A percentile compares a stretch with the other conserved stretches of the same genome.
These are phyloP conservation scores for Pitta sordida DNA, from an alignment of 2,113 vertebrate genomes.

Conservation along the genomic window DNA sequence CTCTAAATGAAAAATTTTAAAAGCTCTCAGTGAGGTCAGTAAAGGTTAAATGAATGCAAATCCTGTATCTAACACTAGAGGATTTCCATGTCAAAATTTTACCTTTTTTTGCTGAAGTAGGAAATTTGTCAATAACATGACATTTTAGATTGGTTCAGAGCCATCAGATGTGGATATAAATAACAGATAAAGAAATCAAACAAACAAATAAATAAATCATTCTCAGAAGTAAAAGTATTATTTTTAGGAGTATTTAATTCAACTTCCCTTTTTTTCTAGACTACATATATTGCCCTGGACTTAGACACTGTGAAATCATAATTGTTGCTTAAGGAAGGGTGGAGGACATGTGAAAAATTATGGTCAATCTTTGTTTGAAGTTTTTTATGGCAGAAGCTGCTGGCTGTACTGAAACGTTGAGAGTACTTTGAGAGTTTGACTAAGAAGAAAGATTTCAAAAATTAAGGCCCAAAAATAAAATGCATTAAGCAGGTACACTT, in stretches of 20 bases:
- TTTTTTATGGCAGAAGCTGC: not conserved
- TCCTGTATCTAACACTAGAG: not conserved
- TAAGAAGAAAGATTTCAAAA: not conserved
- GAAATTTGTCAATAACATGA: not conserved
- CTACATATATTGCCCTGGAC: not conserved
- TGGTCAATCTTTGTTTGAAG: not conserved
- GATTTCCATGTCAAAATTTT: not conserved
- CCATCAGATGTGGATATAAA: not conserved
- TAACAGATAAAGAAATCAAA: no score
- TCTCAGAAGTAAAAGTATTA: not conserved
- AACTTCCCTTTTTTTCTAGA: not conserved
- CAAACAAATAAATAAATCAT: no score
- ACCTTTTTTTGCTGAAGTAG: not conserved
- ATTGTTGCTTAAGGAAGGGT: not conserved
- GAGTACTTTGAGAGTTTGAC: not conserved
- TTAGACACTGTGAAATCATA: not conserved
- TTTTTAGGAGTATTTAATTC: not conserved
- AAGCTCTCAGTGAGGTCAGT: not conserved
- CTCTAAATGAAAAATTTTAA: not conserved
- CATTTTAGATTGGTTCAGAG: not conserved
- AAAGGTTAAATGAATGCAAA: not conserved
- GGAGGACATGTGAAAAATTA: not conserved
- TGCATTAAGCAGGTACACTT: not conserved
- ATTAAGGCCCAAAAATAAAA: not conserved
- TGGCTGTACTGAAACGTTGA: not conserved